A percentile compares a stretch with the other conserved stretches of the same genome.
Conservation (phyloP, 2,888 invertebrate genomes). For the Drosophila testacea region DNA sequence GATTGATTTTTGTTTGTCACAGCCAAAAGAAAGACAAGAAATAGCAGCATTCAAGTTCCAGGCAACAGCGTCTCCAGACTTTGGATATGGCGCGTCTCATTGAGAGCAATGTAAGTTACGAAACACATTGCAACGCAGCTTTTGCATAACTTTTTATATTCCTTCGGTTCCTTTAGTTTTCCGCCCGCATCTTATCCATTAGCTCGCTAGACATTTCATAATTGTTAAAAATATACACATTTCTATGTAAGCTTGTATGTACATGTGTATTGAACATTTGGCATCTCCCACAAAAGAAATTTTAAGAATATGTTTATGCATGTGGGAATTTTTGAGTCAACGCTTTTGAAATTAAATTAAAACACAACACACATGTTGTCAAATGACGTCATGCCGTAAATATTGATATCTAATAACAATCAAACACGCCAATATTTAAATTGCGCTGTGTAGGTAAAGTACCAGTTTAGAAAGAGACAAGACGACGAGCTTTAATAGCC, state of each 20-base stretch:
- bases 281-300: constrained; percentile 44
- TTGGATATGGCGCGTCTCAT: constrained; percentile 63
- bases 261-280: constrained; percentile 26
- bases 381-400: constrained; percentile 18
- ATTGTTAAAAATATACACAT: constrained; percentile 57
- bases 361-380: constrained; percentile 4
- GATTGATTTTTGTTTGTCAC: constrained; percentile 51
- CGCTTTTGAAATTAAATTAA: constrained; percentile 1
- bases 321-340: neutral
- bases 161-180: neutral
- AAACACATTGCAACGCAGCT: constrained; percentile 40
- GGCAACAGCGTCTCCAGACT: constrained; percentile 24
- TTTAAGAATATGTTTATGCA: constrained; percentile 10
- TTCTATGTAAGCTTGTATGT: constrained; percentile 16
- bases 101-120: constrained; percentile 72
- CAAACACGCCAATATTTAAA: neutral
- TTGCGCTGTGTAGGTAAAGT: neutral
- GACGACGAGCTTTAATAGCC: neutral
- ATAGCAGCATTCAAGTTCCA: constrained; percentile 23
- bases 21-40: neutral
- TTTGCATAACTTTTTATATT: constrained; percentile 64
- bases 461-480: neutral
- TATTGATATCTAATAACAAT: neutral
- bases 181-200: neutral
- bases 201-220: constrained; percentile 44